These are phyloP conservation scores for Luperina nickerlii DNA, from an alignment of 2,888 invertebrate species.

Conservation along the genomic window DNA sequence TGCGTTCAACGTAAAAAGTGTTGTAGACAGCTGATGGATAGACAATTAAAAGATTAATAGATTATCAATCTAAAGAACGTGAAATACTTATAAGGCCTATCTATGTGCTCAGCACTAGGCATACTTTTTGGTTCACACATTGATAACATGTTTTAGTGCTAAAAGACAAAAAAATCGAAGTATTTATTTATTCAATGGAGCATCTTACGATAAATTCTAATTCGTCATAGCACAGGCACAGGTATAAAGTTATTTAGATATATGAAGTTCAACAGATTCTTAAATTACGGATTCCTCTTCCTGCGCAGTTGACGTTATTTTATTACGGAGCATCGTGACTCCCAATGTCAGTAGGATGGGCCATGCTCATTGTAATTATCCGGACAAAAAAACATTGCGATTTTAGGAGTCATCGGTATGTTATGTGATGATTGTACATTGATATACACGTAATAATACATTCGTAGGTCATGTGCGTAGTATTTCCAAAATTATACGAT, in stretches of 20 bases:
- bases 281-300: slow-evolving; percentile 3
- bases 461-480: not conserved
- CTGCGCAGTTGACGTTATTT: not conserved
- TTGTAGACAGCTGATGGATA: slow-evolving; percentile 45
- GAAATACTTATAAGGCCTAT: not conserved
- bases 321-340: not conserved
- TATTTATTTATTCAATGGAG: not conserved
- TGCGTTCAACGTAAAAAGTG: slow-evolving; percentile 46
- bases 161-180: not conserved
- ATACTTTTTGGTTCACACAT: not conserved
- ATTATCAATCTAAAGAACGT: slow-evolving; percentile 6
- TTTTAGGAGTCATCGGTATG: not conserved
- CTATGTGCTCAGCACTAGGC: not conserved
- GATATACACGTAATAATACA: slow-evolving; percentile 8
- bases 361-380: slow-evolving; percentile 2
- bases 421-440: slow-evolving; percentile 9
- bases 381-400: not conserved
- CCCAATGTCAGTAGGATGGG: not conserved
- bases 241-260: not conserved
- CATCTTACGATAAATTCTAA: not conserved
- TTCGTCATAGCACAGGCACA: not conserved
- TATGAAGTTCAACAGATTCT: not conserved
- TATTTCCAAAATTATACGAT: slow-evolving; percentile 49
- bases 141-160: not conserved
- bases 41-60: slow-evolving; percentile 13